Conservation (phyloP, 2,888 invertebrate species). For the Lagria hirta region DNA sequence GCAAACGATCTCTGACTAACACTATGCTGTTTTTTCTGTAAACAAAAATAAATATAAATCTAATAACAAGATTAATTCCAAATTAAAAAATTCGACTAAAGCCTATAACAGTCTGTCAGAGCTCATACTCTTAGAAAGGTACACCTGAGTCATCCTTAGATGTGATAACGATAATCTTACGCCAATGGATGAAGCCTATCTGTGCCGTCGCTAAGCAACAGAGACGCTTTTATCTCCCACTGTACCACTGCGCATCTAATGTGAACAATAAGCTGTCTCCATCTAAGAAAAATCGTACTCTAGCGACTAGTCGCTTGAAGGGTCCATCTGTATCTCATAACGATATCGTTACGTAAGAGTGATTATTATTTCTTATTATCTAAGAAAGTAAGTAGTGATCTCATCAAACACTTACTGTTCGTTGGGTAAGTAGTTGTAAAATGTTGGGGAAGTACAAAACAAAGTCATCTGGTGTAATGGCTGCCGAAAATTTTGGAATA, state of each 20-base stretch:
- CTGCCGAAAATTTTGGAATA: slow-evolving; percentile 67
- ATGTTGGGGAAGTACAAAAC: slow-evolving; percentile 66
- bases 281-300: no score
- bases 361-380: background rate
- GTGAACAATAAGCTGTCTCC: no score
- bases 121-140: background rate
- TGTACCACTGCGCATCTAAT: no score
- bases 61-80: background rate
- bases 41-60: slow-evolving; percentile 23
- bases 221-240: no score
- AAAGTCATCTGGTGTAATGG: slow-evolving; percentile 66
- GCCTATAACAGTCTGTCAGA: background rate
- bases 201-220: no score
- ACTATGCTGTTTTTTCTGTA: slow-evolving; percentile 66
- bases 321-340: no score
- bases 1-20: slow-evolving; percentile 70
- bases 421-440: slow-evolving; percentile 62
- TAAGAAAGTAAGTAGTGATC: slow-evolving; percentile 11
- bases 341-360: background rate
- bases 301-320: no score
- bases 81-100: background rate
- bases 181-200: no score
- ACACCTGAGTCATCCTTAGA: no score
- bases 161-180: no score
- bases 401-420: slow-evolving; percentile 64